Base-by-base conservation (phyloP, 2,113 vertebrate species). In the Indri indri region DNA sequence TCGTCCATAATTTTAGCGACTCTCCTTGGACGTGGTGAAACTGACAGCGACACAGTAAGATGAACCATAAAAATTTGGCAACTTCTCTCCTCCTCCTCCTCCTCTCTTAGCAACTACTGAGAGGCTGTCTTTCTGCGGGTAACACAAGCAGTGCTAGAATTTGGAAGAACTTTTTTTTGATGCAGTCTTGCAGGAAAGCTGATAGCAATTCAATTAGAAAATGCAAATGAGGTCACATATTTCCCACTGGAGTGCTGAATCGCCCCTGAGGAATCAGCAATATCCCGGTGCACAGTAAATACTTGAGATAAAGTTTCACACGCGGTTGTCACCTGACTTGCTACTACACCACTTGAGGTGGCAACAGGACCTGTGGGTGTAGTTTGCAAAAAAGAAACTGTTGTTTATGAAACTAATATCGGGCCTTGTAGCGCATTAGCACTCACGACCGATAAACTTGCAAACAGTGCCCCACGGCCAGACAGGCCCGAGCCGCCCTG, bases 161-260 rank as follows among this genome's bases (percentile, higher is more conserved):
- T 94, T 92, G 85, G 79, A 93, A 70, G 87, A 96, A 98, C 73
- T 74, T 95, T 93, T 94, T 74, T 54, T 96, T 88, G 98, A 98
- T 98, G 98, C 98, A 98, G 97, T 98, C 98, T 99, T 98, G 98
- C 98, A 98, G 97, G 98, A 98, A 98, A 98, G 97, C 98, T 98
- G 98, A 99, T 98, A 99, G 98, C 98, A 98, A 97, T 99, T 99
- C 99, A 99, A 99, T 99, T 99, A 99, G 98, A 98, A 98, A 99
- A 99, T 99, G 99, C 98, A 99, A 98, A 99, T 98, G 98, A 98
- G 98, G 98, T 97, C 98, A 95, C 96, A 96, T 87, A 96, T 97
- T 98, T 98, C 98, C 98, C 98, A 95, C 84, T 17, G 90, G 98
- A 98, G 97, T 59, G 42, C 93, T 5, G 97, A 89, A 86, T 96